Evolutionary conservation across 2,113 vertebrate species (phyloP), one percentile per base, ranked within the genome.

Genomic region (Eulemur rufifrons): DNA sequence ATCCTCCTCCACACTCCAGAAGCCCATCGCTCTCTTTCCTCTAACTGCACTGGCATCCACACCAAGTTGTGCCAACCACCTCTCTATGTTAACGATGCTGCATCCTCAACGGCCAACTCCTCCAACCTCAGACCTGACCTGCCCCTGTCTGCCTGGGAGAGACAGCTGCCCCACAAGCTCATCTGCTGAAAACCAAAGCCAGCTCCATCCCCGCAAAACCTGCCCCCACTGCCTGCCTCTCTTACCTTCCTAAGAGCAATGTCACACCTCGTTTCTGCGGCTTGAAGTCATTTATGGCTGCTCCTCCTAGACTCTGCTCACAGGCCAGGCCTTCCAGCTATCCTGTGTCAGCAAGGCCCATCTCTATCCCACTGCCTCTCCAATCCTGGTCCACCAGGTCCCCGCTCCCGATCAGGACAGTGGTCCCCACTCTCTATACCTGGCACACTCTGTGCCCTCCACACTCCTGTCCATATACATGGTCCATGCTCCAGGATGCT

Each of bases 401-500:
- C 34, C n/a, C 6, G 1, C 20, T 64, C 47, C 45, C 21, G 29
- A 47, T 21, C 66, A 39, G 42, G 15, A 69, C n/a, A 78, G 39
- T n/a, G n/a, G 23, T 71, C 9, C 52, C 52, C 29, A 63, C 0
- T 25, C 15, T 14, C 37, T 0, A 17, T 11, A 12, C 13, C 18
- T 6, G 29, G 27, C 54, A 21, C 54, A 13, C 25, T 27, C 39
- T 74, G 6, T 29, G 39, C 39, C 39, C 13, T 47, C 39, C 29
- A 68, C 0, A 17, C 39, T 81, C 37, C 61, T 9, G 6, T 42
- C 39, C 11, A 23, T 3, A 1, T 6, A 29, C 56, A 42, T 12
- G 15, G 14, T 18, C 34, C 23, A 23, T 8, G 10, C 84, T 77
- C 68, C 27, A 39, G 47, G 63, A 63, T 50, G 50, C 50, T 50